These are phyloP conservation scores for Aphelinus certus DNA, from an alignment of 1,140 invertebrate genomes.

Conservation along the genomic window DNA sequence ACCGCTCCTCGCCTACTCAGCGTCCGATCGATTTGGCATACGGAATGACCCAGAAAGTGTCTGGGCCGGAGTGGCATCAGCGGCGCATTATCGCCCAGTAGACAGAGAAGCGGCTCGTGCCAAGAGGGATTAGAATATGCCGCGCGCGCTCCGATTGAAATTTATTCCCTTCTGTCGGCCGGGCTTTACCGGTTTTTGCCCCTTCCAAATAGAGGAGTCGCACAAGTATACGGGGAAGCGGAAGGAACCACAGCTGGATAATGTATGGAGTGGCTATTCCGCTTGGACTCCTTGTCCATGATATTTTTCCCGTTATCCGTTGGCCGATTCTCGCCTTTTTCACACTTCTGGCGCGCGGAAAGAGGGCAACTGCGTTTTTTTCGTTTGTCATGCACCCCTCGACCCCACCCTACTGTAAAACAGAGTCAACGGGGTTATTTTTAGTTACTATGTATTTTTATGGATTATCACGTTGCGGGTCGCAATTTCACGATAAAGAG, in stretches of 20 bases:
- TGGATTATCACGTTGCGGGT: background rate
- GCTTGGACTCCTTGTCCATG: background rate
- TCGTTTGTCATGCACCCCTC: no score
- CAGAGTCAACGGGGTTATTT: constrained; percentile 2
- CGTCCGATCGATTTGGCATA: constrained; percentile 36
- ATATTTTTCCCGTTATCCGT: background rate
- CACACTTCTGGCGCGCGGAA: no score
- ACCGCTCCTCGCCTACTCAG: background rate
- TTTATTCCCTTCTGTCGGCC: constrained; percentile 24
- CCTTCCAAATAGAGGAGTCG: no score
- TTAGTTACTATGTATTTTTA: constrained; percentile 17
- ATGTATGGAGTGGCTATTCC: constrained; percentile 9
- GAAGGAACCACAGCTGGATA: background rate
- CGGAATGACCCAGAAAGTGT: constrained; percentile 33
- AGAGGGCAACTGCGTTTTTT: no score
- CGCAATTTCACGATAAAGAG: no score
- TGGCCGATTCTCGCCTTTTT: background rate
- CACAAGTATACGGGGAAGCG: background rate
- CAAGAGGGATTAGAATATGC: constrained; percentile 38
- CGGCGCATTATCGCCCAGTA: constrained; percentile 7
- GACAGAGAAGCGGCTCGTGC: background rate
- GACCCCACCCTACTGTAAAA: no score
- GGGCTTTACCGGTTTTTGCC: constrained; percentile 8
- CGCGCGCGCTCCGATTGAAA: constrained; percentile 16
- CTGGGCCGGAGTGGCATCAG: background rate